Percentiles rank a stretch among this genome's conserved stretches.
phyloP scores from a whole-genome alignment of 2,113 vertebrate species.

The Tupaia chinensis region DNA sequence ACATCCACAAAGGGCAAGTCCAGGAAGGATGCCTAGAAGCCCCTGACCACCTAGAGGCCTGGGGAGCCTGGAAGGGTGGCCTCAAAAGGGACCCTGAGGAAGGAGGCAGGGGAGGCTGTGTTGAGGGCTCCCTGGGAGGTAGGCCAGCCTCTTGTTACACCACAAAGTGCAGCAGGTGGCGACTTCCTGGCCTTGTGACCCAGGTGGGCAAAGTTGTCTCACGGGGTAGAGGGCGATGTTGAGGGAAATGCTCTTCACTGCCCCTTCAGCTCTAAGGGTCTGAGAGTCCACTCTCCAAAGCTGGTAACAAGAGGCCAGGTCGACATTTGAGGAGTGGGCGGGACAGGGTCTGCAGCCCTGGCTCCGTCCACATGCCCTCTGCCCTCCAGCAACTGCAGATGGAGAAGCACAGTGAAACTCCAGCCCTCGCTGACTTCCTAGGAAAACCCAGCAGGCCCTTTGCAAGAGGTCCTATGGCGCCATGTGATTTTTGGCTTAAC shows the following conservation, averaged over 20 bases:
- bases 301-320: neutral
- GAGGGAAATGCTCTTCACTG: neutral
- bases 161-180: neutral
- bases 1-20: neutral
- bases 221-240: neutral
- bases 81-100: neutral
- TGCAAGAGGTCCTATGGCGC: slow-evolving; percentile 41
- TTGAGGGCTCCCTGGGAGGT: neutral
- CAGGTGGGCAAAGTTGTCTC: neutral
- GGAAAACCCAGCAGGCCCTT: slow-evolving; percentile 64
- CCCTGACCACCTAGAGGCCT: accelerated
- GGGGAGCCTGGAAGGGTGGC: neutral
- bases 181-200: neutral
- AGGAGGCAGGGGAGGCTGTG: neutral
- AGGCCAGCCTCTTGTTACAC: neutral
- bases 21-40: neutral
- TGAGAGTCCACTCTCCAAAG: neutral
- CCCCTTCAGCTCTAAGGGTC: neutral
- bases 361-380: neutral
- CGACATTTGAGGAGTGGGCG: neutral
- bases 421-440: neutral
- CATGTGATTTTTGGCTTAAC: slow-evolving; percentile 34
- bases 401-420: neutral
- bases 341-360: neutral
- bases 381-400: neutral